A percentile compares a stretch with the other conserved stretches of the same genome.
Conservation (phyloP, 2,113 vertebrate genomes). For the Crotalus horridus region DNA sequence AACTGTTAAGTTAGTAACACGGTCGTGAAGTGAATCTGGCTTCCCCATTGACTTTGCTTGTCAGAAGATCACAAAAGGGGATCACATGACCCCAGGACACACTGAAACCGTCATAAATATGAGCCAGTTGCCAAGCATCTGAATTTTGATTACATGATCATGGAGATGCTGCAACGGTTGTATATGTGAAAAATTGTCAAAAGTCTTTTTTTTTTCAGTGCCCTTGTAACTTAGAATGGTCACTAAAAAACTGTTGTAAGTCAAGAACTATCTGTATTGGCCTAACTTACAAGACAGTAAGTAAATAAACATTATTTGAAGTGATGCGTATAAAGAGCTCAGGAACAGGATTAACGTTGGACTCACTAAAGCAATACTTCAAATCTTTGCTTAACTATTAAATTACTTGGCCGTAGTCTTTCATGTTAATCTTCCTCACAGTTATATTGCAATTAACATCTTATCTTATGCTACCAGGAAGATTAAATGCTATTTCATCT, state of each 20-base stretch:
- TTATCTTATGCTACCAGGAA: neutral
- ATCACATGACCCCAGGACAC: neutral
- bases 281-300: neutral
- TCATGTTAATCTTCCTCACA: neutral
- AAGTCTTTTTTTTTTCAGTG: neutral
- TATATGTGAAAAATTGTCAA: neutral
- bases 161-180: neutral
- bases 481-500: neutral
- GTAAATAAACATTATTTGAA: neutral
- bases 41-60: too few relatives aligned
- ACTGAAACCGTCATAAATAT: neutral
- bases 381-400: neutral
- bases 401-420: neutral
- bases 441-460: neutral
- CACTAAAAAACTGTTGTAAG: neutral
- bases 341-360: neutral
- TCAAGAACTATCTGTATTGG: neutral
- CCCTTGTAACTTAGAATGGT: neutral
- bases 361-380: neutral
- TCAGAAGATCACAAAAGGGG: neutral
- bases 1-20: too few relatives aligned
- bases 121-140: neutral
- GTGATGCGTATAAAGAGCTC: neutral
- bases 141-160: neutral
- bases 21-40: too few relatives aligned